Evolutionary conservation across 1,140 invertebrate species (phyloP).

Genomic region (Bombus haemorrhoidalis): DNA sequence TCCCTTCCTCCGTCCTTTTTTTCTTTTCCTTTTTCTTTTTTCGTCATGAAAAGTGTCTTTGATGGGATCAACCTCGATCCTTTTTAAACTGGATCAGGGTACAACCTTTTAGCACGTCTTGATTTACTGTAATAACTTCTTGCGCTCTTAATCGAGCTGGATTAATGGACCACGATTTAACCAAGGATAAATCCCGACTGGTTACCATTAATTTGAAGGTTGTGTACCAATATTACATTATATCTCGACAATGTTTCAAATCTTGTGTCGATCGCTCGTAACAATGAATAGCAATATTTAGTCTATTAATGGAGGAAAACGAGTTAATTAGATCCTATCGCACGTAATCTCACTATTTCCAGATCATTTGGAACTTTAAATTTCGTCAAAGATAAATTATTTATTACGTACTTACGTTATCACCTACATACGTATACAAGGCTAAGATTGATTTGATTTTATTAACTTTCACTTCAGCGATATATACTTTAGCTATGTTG

Average conservation of each 20-base stretch:
- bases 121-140: neutral
- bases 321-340: neutral
- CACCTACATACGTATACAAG: too few species aligned
- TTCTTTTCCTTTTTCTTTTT: neutral
- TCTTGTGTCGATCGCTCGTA: too few species aligned
- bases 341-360: fast-evolving
- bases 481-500: too few species aligned
- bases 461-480: neutral
- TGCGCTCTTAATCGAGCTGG: slow-evolving; percentile 17
- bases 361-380: neutral
- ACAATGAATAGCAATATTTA: neutral
- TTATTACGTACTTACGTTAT: too few species aligned
- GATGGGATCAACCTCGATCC: slow-evolving; percentile 52
- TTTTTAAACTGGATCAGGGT: slow-evolving; percentile 35
- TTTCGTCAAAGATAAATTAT: too few species aligned
- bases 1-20: neutral
- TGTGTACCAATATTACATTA: neutral
- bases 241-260: neutral
- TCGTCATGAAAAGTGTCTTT: slow-evolving; percentile 42
- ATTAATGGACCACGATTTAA: slow-evolving; percentile 29
- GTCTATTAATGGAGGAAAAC: too few species aligned
- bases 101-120: slow-evolving; percentile 9
- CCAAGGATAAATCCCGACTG: neutral
- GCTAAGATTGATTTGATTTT: neutral
- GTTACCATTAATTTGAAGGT: neutral